Percentiles rank a stretch among this genome's conserved stretches.
These are phyloP conservation scores for Mechanitis messenoides DNA, from an alignment of 2,888 invertebrate species.

Conservation along the genomic window DNA sequence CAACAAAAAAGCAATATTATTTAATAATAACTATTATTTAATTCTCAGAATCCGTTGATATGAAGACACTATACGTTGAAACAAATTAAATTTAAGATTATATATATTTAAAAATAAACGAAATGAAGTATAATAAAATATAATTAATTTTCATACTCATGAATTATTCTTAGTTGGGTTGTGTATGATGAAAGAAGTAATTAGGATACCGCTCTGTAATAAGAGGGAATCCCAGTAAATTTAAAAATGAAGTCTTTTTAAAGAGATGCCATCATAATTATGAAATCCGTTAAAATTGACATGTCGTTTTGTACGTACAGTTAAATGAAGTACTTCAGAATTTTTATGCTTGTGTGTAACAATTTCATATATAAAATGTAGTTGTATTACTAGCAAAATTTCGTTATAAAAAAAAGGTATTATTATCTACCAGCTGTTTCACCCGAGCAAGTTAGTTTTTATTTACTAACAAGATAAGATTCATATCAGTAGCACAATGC, in stretches of 20 bases:
- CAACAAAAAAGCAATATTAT: too few relatives aligned
- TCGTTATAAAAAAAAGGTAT: too few relatives aligned
- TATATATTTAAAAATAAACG: not conserved
- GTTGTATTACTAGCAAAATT: too few relatives aligned
- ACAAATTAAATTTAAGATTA: not conserved
- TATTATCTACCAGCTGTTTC: too few relatives aligned
- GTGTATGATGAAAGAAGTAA: conserved; percentile 12
- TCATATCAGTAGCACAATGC: too few relatives aligned
- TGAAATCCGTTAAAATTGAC: conserved; percentile 22
- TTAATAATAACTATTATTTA: too few relatives aligned
- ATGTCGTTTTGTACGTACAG: conserved; percentile 14
- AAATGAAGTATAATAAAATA: conserved; percentile 6
- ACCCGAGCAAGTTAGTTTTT: too few relatives aligned
- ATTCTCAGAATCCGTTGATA: too few relatives aligned
- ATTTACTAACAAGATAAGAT: too few relatives aligned
- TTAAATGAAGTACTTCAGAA: not conserved
- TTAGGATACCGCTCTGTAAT: conserved; percentile 23
- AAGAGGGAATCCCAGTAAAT: conserved; percentile 17
- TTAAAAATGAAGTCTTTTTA: conserved; percentile 24
- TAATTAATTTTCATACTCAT: conserved; percentile 13
- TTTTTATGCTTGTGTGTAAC: too few relatives aligned
- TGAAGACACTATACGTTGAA: not conserved
- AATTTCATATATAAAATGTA: too few relatives aligned
- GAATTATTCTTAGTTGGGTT: conserved; percentile 12
- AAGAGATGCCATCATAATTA: conserved; percentile 11